Evolutionary conservation across 2,113 vertebrate species (phyloP), one percentile per base, ranked within the genome.

Genomic region (Tragelaphus buxtoni): DNA sequence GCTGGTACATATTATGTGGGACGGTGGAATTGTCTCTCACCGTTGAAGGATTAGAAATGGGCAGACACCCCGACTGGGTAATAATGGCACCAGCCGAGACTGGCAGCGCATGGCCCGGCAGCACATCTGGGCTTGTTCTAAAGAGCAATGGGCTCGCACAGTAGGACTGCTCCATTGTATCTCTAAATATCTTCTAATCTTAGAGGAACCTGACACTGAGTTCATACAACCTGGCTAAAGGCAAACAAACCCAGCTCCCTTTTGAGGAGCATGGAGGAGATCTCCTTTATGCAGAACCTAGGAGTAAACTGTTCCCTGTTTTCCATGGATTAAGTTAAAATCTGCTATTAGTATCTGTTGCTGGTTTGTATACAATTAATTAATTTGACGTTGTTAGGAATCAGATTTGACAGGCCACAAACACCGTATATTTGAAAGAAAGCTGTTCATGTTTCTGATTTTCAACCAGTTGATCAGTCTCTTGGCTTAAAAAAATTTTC

Each of bases 1-100:
- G 58, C 89, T 97, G 86, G 42, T 96, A 96, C 91, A 61, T 94
- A 95, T 98, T 97, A 96, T 79, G 63, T 87, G 79, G 87, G 77
- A 82, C 56, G 69, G 65, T 65, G n/a, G 90, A 97, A 97, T 79
- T 95, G 90, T 95, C 93, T 97, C 26, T 9, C 92, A 85, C 95
- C 35, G 13, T 92, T 95, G 91, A 98, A 98, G 82, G 80, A 96
- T 95, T 98, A 92, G 97, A 94, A 97, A 96, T 95, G 84, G 77
- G 94, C 60, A 98, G 97, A 97, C 97, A 28, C 92, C 63, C 96
- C 96, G 86, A 94, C 88, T 84, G 77, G 97, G 47, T 95, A 88
- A 97, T 97, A 84, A 93, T 5, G 58, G 85, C 76, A 4, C 32
- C 93, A 96, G 96, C 60, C 85, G 95, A 98, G 96, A 96, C 92